Evolutionary conservation across 2,797 vertebrate species (phyloP).

Genomic region (Phoxinus dragarum): DNA sequence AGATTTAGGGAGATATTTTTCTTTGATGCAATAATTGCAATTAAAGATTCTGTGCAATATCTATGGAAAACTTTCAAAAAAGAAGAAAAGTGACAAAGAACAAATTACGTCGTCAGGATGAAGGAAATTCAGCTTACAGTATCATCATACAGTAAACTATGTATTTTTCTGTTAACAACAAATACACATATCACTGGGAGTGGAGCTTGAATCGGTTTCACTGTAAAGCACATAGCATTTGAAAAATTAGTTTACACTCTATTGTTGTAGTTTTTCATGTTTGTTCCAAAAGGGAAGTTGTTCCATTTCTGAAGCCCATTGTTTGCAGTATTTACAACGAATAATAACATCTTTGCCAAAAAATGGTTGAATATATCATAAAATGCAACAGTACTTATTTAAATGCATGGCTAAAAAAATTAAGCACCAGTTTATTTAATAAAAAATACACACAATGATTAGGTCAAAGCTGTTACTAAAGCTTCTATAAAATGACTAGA

Average conservation of each 20-base stretch:
- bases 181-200: neutral
- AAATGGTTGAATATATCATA: neutral
- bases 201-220: neutral
- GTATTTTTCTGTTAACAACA: neutral
- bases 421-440: neutral
- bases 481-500: neutral
- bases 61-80: neutral
- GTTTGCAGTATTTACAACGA: neutral
- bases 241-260: neutral
- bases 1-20: neutral
- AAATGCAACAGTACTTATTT: neutral
- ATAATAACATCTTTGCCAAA: neutral
- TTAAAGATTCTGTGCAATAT: neutral
- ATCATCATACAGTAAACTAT: neutral
- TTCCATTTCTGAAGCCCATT: neutral
- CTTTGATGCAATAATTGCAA: neutral
- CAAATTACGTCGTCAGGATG: neutral
- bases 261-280: neutral
- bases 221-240: neutral
- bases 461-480: neutral
- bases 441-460: neutral
- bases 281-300: slow-evolving; percentile 5
- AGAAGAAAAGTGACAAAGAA: neutral
- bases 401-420: neutral
- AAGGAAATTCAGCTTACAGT: neutral